Conservation (phyloP, 2,888 invertebrate species). For the Lepetodrilus schrolli region DNA sequence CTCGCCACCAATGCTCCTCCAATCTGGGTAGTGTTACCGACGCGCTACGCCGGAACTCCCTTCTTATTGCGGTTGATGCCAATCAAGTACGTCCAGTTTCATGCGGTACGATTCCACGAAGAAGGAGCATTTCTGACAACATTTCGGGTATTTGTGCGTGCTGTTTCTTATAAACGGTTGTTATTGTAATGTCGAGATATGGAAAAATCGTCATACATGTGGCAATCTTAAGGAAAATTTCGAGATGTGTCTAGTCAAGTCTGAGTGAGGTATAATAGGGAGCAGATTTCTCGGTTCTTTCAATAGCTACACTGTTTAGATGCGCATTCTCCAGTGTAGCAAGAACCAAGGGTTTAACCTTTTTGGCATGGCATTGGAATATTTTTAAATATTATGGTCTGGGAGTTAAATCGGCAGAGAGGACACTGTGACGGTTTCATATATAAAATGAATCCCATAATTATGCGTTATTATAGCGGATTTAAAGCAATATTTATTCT, state of each 20-base stretch:
- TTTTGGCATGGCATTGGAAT: too few relatives aligned
- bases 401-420: too few relatives aligned
- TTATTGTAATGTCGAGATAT: neutral
- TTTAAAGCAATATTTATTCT: too few relatives aligned
- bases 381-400: too few relatives aligned
- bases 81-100: neutral
- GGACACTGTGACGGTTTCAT: too few relatives aligned
- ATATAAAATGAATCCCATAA: too few relatives aligned
- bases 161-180: slow-evolving; percentile 11
- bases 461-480: too few relatives aligned
- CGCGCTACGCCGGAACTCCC: neutral
- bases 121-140: slow-evolving; percentile 9
- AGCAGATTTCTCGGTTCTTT: too few relatives aligned
- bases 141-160: neutral
- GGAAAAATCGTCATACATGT: neutral
- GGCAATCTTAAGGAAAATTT: slow-evolving; percentile 1
- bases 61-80: neutral
- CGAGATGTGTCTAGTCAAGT: neutral
- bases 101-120: neutral
- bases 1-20: neutral
- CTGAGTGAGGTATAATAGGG: too few relatives aligned
- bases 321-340: too few relatives aligned
- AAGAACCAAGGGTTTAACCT: too few relatives aligned
- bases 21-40: neutral
- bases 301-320: too few relatives aligned